Percentiles rank a stretch among this genome's conserved stretches.
Evolutionary conservation across 2,888 invertebrate genomes (phyloP).

Genomic region (Ypsolopha sequella): DNA sequence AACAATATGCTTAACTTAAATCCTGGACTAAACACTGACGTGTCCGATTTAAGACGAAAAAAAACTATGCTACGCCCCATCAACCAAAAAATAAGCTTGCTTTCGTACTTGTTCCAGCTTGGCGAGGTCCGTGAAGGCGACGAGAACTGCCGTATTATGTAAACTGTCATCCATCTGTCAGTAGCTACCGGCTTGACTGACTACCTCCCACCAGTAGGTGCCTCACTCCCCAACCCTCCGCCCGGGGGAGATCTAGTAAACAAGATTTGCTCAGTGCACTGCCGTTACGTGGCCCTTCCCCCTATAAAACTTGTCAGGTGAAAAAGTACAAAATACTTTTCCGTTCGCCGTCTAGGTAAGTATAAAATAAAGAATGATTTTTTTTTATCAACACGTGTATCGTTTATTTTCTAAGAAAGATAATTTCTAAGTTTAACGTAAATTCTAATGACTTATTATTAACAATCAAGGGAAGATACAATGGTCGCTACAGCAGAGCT

Average conservation of each 20-base stretch:
- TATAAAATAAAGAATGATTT: constrained; percentile 7
- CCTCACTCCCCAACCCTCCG: constrained; percentile 8
- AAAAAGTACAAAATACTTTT: constrained; percentile 42
- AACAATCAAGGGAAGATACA: constrained; percentile 11
- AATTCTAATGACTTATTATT: constrained; percentile 10
- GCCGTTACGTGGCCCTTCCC: constrained; percentile 1
- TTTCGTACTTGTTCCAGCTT: constrained; percentile 20
- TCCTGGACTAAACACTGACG: too few relatives aligned
- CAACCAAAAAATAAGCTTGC: too few relatives aligned
- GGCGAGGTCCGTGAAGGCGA: constrained; percentile 56
- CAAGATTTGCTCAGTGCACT: not conserved
- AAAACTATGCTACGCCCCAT: too few relatives aligned
- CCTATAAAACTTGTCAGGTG: constrained; percentile 16
- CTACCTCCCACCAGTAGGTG: constrained; percentile 11
- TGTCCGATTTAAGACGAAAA: too few relatives aligned
- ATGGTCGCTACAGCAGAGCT: constrained; percentile 6
- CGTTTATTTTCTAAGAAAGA: constrained; percentile 2
- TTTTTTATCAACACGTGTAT: constrained; percentile 2
- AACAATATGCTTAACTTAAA: too few relatives aligned
- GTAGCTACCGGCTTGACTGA: not conserved
- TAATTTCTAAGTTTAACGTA: constrained; percentile 4
- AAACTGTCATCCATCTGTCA: constrained; percentile 15
- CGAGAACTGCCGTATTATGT: constrained; percentile 60
- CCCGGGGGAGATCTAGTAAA: not conserved
- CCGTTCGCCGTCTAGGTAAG: constrained; percentile 15